A percentile compares a stretch with the other conserved stretches of the same genome.
These are phyloP conservation scores for Adelphocoris suturalis DNA, from an alignment of 2,888 invertebrate genomes.

Conservation along the genomic window DNA sequence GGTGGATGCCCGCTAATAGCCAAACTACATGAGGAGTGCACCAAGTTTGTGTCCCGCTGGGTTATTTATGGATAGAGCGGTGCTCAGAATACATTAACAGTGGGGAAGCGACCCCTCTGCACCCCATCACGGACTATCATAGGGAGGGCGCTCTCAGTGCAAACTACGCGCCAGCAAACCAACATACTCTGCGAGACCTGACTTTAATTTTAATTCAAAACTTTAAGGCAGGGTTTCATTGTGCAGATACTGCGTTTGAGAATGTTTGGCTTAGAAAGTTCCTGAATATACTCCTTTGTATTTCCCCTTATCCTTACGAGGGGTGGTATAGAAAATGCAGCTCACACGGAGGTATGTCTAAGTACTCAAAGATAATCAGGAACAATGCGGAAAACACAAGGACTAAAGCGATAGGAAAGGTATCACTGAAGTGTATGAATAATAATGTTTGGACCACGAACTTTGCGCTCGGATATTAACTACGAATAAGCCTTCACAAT, in stretches of 20 bases:
- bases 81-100: conserved; percentile 45
- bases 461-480: no score
- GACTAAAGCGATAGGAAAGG: no score
- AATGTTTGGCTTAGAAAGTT: no score
- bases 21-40: conserved; percentile 55
- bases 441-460: no score
- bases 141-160: not conserved
- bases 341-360: no score
- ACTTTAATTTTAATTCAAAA: not conserved
- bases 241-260: not conserved
- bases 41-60: conserved; percentile 46
- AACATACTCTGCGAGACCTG: not conserved
- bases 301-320: no score
- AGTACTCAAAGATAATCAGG: no score
- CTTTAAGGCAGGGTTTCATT: not conserved
- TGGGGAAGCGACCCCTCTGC: not conserved
- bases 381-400: no score
- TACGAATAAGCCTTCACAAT: no score
- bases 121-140: not conserved
- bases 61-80: conserved; percentile 43
- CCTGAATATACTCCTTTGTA: no score
- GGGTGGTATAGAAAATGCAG: no score
- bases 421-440: no score
- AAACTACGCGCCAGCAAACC: not conserved
- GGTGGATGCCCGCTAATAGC: conserved; percentile 24